Base-by-base conservation (phyloP, 2,113 vertebrate genomes). In the Tachysurus fulvidraco region DNA sequence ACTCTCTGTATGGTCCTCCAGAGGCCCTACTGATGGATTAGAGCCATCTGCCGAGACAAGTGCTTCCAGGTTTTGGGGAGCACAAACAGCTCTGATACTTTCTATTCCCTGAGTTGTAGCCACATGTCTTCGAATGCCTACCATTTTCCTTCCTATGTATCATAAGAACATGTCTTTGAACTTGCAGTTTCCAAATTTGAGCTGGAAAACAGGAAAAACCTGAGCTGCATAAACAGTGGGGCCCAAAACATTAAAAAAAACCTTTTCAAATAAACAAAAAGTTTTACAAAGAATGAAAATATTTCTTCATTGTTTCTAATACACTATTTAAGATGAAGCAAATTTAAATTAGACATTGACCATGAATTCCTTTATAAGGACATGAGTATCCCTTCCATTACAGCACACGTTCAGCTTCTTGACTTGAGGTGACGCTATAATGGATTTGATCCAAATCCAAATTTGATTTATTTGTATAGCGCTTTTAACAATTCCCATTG, bases 1-100 rank as follows among this genome's bases (percentile, higher is more conserved):
- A 64, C 59, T 17, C 74, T 25, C 36, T 73, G 41, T 71, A n/a
- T 60, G n/a, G 64, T 52, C 81, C 85, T 71, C 71, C 0, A 71
- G 88, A 67, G 83, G 55, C 86, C 60, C 2, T 30, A 30, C 71
- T 83, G 83, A 85, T 57, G 57, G 78, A 87, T 87, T 81, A 85
- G 82, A 83, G 88, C 41, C 44, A 52, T 79, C 54, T 85, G 65
- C 84, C 55, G 73, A 85, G 50, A 62, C 52, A 74, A 87, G 83
- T 82, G 69, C 65, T 84, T 60, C 77, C 85, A 30, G 55, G 77
- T 67, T 85, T 79, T 14, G 46, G 50, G 62, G 85, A 80, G 77
- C 55, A n/a, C 44, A 59, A 78, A 79, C 64, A 83, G 23, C 62
- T 71, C 54, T 71, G 16, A 69, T n/a, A 46, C 55, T 44, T 65